Evolutionary conservation across 2,888 invertebrate species (phyloP), one percentile per base, ranked within the genome.

Genomic region (Argyra leucocephala): DNA sequence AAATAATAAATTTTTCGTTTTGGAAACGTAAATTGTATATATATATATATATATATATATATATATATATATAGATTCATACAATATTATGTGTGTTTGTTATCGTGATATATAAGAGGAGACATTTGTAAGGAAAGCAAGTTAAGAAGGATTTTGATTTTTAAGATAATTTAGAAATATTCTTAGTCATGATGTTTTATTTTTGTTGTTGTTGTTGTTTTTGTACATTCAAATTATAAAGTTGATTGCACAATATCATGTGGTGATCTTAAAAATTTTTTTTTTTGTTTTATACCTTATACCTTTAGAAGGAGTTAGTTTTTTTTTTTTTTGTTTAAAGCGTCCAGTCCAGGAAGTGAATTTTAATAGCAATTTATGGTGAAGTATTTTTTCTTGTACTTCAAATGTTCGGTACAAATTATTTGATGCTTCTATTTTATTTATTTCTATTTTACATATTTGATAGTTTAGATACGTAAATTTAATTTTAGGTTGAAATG

Each of bases 341-440:
- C 48, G 48, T 48, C 48, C 48, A 48, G 48, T 48, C 48, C 48
- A 48, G 48, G 48, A 48, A 48, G 48, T 48, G n/a, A 48, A 48
- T 48, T 31, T 31, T 31, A 18, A 48, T 48, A n/a, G n/a, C 48
- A 18, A 48, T 48, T 48, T n/a, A 48, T 48, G 48, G 12, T 5
- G 48, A 15, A 48, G 12, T 48, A 5, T 48, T 48, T 48, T 48
- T 48, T 48, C 15, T 12, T 48, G 5, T 48, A 3, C 15, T 48
- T 48, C 2, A 12, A 18, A 18, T 48, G 15, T 48, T 15, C 48
- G 15, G 15, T 48, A 48, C 48, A 48, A 48, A 48, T 48, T 48
- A n/a, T 48, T 48, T 48, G 15, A 48, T 48, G 48, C 48, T 48
- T 48, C 15, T 48, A 48, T 18, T 48, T 48, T 31, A n/a, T n/a